A percentile compares a stretch with the other conserved stretches of the same genome.
These are phyloP conservation scores for Heterochromis multidens DNA, from an alignment of 2,113 vertebrate genomes.

Conservation along the genomic window DNA sequence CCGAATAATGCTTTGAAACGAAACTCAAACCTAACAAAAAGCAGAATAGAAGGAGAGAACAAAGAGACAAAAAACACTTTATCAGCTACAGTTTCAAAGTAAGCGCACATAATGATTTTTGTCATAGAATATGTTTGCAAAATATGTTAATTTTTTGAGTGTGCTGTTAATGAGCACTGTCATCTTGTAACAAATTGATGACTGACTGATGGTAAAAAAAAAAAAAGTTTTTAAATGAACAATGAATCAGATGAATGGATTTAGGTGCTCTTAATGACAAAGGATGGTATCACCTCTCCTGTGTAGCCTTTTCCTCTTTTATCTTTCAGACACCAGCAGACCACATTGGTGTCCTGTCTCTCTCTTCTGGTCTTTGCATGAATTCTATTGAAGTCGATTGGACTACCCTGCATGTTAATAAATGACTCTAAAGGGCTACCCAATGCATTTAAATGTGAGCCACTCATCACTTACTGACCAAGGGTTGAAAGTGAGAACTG, in stretches of 20 bases:
- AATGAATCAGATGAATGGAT: background rate
- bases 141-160: background rate
- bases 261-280: background rate
- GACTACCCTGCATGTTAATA: background rate
- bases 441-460: background rate
- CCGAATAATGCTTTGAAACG: background rate
- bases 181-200: accelerated
- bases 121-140: background rate
- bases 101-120: background rate
- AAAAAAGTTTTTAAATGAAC: background rate
- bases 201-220: background rate
- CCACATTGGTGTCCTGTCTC: background rate
- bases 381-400: background rate
- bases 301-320: background rate
- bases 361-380: background rate
- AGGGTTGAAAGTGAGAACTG: background rate
- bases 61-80: accelerated
- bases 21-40: background rate
- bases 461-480: background rate
- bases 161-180: background rate
- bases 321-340: background rate
- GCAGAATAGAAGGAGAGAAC: background rate
- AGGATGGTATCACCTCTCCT: background rate
- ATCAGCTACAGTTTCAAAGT: background rate
- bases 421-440: background rate